These are phyloP conservation scores for Alsophila aescularia DNA, from an alignment of 2,888 invertebrate species.

Conservation along the genomic window DNA sequence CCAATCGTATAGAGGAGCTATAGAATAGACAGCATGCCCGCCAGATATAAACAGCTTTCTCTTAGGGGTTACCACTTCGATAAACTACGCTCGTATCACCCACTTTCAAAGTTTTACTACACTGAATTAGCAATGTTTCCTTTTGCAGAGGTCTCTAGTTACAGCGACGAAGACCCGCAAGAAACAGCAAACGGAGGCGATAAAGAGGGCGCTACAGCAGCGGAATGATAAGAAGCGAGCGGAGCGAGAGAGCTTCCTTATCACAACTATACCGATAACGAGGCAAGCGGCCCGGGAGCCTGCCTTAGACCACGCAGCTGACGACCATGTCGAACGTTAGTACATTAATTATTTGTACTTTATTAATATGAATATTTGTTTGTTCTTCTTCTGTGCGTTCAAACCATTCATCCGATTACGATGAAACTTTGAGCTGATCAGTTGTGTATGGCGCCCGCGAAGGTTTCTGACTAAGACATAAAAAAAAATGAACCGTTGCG, in stretches of 20 bases:
- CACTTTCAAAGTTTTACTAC: too few relatives aligned
- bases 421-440: too few relatives aligned
- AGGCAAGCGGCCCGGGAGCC: constrained; percentile 98
- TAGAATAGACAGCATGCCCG: constrained; percentile 20
- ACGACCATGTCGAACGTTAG: constrained; percentile 93
- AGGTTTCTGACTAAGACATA: too few relatives aligned
- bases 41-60: constrained; percentile 22
- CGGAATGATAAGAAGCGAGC: constrained; percentile 97
- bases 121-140: not conserved
- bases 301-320: constrained; percentile 92
- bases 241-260: constrained; percentile 97
- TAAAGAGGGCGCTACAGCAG: constrained; percentile 96
- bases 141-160: constrained; percentile 92
- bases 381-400: too few relatives aligned
- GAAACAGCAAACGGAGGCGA: constrained; percentile 99
- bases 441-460: too few relatives aligned
- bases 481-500: too few relatives aligned
- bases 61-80: constrained; percentile 19
- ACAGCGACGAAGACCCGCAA: constrained; percentile 99
- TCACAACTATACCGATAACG: constrained; percentile 97
- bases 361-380: not conserved
- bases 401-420: too few relatives aligned
- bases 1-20: constrained; percentile 1
- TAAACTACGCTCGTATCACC: not conserved
- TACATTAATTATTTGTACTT: not conserved